A percentile compares a stretch with the other conserved stretches of the same genome.
phyloP scores from a whole-genome alignment of 2,797 vertebrate species.

The Malurus splendens region DNA sequence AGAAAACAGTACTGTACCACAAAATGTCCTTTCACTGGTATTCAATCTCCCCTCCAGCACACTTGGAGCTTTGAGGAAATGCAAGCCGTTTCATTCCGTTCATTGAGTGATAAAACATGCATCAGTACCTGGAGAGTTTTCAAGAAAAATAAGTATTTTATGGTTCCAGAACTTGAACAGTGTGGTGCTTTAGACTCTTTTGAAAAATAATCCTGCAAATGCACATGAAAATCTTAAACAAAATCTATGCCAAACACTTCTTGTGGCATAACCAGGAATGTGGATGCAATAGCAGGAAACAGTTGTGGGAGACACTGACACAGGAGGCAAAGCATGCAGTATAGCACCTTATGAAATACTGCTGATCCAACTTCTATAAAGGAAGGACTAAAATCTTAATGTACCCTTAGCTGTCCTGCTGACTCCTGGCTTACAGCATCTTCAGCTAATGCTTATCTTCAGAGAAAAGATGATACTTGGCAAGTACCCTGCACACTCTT shows the following conservation, averaged over 20 bases:
- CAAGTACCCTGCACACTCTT: background rate
- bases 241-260: background rate
- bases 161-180: background rate
- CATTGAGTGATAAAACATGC: background rate
- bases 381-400: background rate
- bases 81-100: background rate
- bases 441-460: background rate
- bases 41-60: background rate
- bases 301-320: background rate
- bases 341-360: background rate
- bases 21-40: background rate
- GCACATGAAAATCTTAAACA: background rate
- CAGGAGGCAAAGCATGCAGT: background rate
- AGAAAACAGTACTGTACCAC: background rate
- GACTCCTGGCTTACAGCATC: background rate
- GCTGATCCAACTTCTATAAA: background rate
- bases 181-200: background rate
- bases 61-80: background rate
- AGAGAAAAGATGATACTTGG: background rate
- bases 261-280: background rate
- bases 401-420: background rate
- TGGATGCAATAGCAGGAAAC: background rate
- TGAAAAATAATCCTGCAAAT: background rate
- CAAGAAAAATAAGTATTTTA: background rate
- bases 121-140: background rate